These are phyloP conservation scores for Stratiomys singularior DNA, from an alignment of 2,888 invertebrate species.

Conservation along the genomic window DNA sequence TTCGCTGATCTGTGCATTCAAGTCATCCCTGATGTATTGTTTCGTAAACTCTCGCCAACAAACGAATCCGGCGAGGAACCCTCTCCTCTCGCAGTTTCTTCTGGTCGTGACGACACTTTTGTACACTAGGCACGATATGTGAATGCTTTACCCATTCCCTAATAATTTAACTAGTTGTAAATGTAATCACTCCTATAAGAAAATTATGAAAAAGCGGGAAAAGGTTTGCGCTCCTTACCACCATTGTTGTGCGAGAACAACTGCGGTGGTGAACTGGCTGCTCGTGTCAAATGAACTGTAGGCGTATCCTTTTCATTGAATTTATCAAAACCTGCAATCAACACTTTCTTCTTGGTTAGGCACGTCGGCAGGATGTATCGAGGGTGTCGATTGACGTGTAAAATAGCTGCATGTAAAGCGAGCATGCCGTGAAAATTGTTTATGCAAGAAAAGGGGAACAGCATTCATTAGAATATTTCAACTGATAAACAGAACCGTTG, in stretches of 20 bases:
- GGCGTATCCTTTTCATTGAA: conserved; percentile 37
- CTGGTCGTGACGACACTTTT: too few relatives aligned
- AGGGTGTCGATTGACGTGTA: not conserved
- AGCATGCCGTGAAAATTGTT: not conserved
- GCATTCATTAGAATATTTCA: not conserved
- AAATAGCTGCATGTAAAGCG: not conserved
- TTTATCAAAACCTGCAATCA: conserved; percentile 41
- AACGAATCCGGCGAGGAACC: not conserved
- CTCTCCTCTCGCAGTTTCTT: not conserved
- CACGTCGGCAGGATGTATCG: not conserved
- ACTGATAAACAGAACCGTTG: not conserved
- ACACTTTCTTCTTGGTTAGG: conserved; percentile 34
- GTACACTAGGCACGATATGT: not conserved
- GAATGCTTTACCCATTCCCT: not conserved
- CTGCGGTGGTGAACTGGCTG: not conserved
- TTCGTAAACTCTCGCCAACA: not conserved
- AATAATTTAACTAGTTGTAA: conserved; percentile 19
- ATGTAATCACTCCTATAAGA: conserved; percentile 11
- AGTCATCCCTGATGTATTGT: conserved; percentile 5
- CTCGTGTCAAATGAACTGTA: conserved; percentile 10
- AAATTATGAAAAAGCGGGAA: not conserved
- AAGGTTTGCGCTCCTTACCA: not conserved
- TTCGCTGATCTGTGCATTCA: not conserved
- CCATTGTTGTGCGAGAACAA: not conserved
- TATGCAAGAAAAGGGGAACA: not conserved